Percentiles rank a stretch among this genome's conserved stretches.
Conservation (phyloP, 2,888 invertebrate species). For the Alcis repandata region DNA sequence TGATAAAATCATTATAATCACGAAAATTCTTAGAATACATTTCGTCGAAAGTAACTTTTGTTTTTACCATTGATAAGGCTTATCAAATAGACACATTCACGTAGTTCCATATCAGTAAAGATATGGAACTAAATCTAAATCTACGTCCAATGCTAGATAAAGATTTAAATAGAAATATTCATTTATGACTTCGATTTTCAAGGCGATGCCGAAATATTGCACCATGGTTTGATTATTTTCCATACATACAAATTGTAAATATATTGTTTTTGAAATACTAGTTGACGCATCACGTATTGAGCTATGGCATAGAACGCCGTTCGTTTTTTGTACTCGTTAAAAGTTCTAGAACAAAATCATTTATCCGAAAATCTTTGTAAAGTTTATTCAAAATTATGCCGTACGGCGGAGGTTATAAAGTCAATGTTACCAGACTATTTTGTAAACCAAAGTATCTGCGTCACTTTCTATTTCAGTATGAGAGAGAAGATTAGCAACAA, state of each 20-base stretch:
- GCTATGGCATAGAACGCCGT: conserved; percentile 22
- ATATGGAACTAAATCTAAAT: conserved; percentile 15
- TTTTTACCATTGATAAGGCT: neutral
- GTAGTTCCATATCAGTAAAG: conserved; percentile 1
- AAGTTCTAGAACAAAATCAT: neutral
- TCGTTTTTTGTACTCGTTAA: conserved; percentile 24
- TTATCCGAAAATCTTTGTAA: neutral
- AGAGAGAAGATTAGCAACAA: neutral
- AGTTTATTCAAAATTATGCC: neutral
- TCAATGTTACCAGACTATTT: neutral
- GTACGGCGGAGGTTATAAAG: neutral
- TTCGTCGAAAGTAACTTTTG: neutral
- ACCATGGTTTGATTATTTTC: conserved; percentile 18
- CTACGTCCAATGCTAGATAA: conserved; percentile 11
- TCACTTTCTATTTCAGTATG: neutral
- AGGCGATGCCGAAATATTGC: conserved; percentile 20
- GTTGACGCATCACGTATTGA: conserved; percentile 33
- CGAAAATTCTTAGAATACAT: neutral
- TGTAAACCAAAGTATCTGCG: neutral
- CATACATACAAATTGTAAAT: conserved; percentile 26
- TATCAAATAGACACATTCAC: conserved; percentile 2
- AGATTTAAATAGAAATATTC: conserved; percentile 14
- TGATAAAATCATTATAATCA: neutral
- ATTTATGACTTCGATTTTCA: conserved; percentile 11
- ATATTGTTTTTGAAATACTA: conserved; percentile 24